Percentiles rank a stretch among this genome's conserved stretches.
Conservation (phyloP, 23 tunicate species). For the Oikopleura dioica region DNA sequence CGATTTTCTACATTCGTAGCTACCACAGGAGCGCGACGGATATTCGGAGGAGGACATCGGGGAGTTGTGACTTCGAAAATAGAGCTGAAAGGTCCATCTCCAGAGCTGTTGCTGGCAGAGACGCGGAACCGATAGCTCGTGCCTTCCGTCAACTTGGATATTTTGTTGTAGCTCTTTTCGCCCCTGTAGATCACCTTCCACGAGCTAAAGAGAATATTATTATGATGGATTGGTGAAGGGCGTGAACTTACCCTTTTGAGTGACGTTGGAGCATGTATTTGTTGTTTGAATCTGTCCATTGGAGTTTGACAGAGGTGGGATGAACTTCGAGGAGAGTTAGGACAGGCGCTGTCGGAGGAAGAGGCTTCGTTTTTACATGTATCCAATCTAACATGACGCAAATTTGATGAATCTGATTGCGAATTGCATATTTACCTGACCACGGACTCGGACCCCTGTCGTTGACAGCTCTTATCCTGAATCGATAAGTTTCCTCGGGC, state of each 20-base stretch:
- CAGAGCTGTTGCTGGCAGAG: not conserved
- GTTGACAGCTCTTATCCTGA: not conserved
- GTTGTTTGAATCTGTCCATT: not conserved
- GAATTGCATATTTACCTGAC: not conserved
- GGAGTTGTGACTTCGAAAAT: not conserved
- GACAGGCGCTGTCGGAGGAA: not conserved
- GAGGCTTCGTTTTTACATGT: not conserved
- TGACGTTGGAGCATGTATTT: constrained; percentile 5
- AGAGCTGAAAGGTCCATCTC: not conserved
- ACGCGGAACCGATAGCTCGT: not conserved
- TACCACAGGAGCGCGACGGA: not conserved
- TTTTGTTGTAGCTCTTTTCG: not conserved
- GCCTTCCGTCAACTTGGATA: not conserved
- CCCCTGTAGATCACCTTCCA: constrained; percentile 9
- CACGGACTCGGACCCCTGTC: not conserved
- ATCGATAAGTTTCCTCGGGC: not conserved
- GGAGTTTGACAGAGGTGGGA: not conserved
- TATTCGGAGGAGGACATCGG: not conserved
- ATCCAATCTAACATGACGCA: not conserved
- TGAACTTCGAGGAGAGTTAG: not conserved
- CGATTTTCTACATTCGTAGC: not conserved
- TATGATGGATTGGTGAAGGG: no score
- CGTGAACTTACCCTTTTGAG: not conserved
- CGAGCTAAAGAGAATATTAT: not conserved
- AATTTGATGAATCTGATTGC: no score